phyloP scores from a whole-genome alignment of 2,113 vertebrate species.

The Crypturellus undulatus region DNA sequence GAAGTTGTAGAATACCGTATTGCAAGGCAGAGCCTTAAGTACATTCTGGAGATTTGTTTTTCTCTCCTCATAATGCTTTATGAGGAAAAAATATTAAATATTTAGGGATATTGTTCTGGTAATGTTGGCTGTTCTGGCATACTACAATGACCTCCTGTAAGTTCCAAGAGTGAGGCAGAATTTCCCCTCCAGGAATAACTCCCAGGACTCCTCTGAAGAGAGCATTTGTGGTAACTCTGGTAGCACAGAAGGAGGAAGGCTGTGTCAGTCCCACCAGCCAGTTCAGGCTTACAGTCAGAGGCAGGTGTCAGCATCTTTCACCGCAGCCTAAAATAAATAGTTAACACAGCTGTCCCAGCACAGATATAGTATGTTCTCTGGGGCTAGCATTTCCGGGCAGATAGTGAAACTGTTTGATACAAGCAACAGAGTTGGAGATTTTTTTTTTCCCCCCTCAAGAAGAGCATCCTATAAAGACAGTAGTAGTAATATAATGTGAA shows the following conservation, averaged over 20 bases:
- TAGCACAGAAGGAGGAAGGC: not conserved
- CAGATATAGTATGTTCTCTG: not conserved
- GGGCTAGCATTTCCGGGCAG: not conserved
- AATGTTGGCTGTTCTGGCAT: not conserved
- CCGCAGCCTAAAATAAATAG: not conserved
- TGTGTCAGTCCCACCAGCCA: not conserved
- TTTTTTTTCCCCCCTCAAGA: not conserved
- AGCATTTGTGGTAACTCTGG: not conserved
- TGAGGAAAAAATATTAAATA: not conserved
- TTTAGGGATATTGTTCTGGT: not conserved
- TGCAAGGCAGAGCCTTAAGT: not conserved
- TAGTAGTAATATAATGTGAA: not conserved
- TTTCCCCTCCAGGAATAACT: not conserved
- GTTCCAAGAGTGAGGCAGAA: not conserved
- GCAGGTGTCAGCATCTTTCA: not conserved
- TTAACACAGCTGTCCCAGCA: not conserved
- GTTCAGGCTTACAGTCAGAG: not conserved
- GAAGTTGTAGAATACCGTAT: too few species aligned
- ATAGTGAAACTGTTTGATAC: not conserved
- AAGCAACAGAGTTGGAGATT: not conserved
- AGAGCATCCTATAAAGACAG: not conserved
- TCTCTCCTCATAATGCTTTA: not conserved
- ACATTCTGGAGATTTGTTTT: not conserved
- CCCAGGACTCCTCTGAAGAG: not conserved
- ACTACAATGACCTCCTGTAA: not conserved